Evolutionary conservation across 1,140 invertebrate species (phyloP), one percentile per base, ranked within the genome.

Genomic region (Bombus turneri): DNA sequence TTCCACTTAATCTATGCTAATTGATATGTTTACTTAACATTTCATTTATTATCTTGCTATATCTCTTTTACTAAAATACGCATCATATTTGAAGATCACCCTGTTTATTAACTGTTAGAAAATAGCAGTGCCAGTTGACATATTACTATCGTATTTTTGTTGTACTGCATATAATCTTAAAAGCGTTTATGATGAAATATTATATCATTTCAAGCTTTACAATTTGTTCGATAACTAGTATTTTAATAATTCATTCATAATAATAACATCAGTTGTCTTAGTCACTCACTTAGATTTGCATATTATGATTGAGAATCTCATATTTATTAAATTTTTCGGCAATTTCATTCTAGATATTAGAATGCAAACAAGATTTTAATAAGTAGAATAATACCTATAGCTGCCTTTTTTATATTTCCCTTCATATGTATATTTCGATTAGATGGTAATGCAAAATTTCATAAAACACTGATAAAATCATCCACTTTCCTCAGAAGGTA

Each of bases 401-500:
- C 41, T 72, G 68, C 39, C 28, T 39, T 53, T 53, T 53, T 28
- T 37, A 6, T 22, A 59, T 41, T 43, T 41, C 6, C 31, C 6
- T 39, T 47, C n/a, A 4, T 62, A 73, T 37, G 41, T 31, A 37
- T 31, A 2, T 28, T 18, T 73, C 34, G 2, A 47, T 31, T 76
- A 76, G 43, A 39, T 57, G 34, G 13, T 81, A 31, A 37, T 13
- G 22, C 8, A 62, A 72, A 47, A 13, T 77, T 78, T 69, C 64
- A 31, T 83, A 83, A 71, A 69, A 81, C 53, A 47, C 2, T 31
- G 37, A 83, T 64, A 78, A 87, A 79, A 81, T 85, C 64, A 76
- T 84, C 83, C 81, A 81, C 68, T 73, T 66, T n/a, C 71, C 62
- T 43, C 9, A 34, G 62, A 84, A 80, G 81, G 53, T 85, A 83